Conservation (phyloP, 1,140 invertebrate species). For the Glossosoma conforme region DNA sequence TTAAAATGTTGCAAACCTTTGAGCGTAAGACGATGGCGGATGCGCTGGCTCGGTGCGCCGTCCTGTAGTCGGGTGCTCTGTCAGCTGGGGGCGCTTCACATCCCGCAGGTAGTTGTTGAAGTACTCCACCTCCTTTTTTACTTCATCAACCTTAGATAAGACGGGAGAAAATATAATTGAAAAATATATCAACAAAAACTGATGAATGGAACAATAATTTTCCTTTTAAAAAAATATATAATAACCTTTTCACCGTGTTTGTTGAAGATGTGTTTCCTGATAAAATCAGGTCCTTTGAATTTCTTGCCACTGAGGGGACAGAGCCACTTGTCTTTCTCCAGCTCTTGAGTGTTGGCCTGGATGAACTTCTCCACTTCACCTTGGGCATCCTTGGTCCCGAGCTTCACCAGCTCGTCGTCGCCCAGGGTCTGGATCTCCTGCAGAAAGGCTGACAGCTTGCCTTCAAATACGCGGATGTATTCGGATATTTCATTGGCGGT, state of each 20-base stretch:
- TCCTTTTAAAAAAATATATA: constrained; percentile 3
- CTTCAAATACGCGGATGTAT: constrained; percentile 75
- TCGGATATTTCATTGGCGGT: constrained; percentile 66
- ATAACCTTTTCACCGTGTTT: constrained; percentile 89
- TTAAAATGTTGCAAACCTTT: too few relatives aligned
- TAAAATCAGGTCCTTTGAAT: constrained; percentile 98
- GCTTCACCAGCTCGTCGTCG: constrained; percentile 77
- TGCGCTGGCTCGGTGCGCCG: constrained; percentile 44
- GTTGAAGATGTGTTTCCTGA: constrained; percentile 97
- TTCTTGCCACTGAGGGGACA: constrained; percentile 98
- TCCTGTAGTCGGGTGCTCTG: constrained; percentile 67
- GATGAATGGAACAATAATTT: neutral
- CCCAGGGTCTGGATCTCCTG: constrained; percentile 63
- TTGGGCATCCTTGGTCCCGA: constrained; percentile 84
- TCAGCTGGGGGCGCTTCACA: constrained; percentile 88
- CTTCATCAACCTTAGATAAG: constrained; percentile 71
- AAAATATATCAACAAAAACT: neutral
- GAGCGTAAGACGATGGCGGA: constrained; percentile 46
- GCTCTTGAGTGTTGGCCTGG: constrained; percentile 88
- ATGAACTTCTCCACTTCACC: constrained; percentile 94
- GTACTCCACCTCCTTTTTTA: constrained; percentile 92
- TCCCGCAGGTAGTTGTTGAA: constrained; percentile 98
- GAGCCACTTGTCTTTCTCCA: constrained; percentile 97
- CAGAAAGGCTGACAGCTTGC: constrained; percentile 85
- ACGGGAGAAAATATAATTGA: neutral